phyloP scores from a whole-genome alignment of 37 sponge, comb jelly and placozoan species.

The Oopsacas minuta region DNA sequence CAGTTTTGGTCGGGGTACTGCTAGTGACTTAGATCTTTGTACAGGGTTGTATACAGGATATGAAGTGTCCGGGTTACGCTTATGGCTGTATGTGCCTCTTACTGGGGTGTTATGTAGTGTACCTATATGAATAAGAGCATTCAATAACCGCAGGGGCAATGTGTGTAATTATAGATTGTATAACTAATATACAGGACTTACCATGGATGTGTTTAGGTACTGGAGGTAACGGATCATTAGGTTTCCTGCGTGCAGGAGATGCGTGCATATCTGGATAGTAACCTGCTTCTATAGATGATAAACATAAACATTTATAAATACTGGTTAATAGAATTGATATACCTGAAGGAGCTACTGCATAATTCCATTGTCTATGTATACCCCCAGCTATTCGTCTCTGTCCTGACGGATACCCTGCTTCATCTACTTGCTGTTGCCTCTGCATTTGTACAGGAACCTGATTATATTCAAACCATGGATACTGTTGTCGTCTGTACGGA shows the following conservation, averaged over 20 bases:
- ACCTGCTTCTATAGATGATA: background rate
- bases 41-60: background rate
- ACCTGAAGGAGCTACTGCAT: background rate
- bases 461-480: background rate
- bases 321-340: too few relatives aligned
- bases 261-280: background rate
- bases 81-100: background rate
- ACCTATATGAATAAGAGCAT: background rate
- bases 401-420: background rate
- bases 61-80: background rate
- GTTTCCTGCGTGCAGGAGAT: background rate
- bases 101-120: background rate
- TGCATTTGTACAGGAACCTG: background rate
- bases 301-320: too few relatives aligned
- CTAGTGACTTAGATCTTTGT: conserved; percentile 4
- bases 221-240: background rate
- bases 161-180: background rate
- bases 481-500: background rate
- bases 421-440: background rate
- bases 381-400: background rate
- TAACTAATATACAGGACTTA: background rate
- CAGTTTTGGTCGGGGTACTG: background rate
- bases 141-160: background rate
- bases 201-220: background rate
- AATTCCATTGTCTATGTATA: background rate